A percentile compares a stretch with the other conserved stretches of the same genome.
These are phyloP conservation scores for Dreissena polymorpha DNA, from an alignment of 1,140 invertebrate genomes.

Conservation along the genomic window DNA sequence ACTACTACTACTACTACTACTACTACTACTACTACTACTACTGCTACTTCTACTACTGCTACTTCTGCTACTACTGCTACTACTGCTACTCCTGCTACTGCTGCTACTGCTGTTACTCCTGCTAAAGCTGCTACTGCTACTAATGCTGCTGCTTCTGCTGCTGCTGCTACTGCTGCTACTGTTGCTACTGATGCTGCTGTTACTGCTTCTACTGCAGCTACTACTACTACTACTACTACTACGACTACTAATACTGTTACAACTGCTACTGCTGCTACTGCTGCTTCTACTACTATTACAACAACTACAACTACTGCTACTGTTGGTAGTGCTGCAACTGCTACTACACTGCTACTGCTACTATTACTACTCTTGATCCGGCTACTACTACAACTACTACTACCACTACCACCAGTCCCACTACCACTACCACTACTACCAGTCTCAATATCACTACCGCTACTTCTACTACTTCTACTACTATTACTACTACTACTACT, in stretches of 20 bases:
- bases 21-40: not conserved
- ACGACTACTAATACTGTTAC: conserved; percentile 37
- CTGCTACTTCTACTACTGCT: conserved; percentile 15
- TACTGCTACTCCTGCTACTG: conserved; percentile 30
- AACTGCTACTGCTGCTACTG: conserved; percentile 21
- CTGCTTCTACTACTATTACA: conserved; percentile 24
- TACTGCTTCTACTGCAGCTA: conserved; percentile 16
- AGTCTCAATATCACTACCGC: conserved; percentile 54
- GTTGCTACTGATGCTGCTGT: conserved; percentile 21
- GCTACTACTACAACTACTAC: conserved; percentile 35
- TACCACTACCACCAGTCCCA: conserved; percentile 48
- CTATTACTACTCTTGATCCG: conserved; percentile 25
- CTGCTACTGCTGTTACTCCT: conserved; percentile 19
- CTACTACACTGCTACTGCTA: conserved; percentile 35
- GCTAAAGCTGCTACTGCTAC: conserved; percentile 11
- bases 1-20: conserved; percentile 7
- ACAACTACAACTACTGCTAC: conserved; percentile 25
- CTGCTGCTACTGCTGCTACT: conserved; percentile 39
- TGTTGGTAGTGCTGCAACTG: conserved; percentile 24
- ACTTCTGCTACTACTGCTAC: conserved; percentile 10
- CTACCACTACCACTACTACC: conserved; percentile 50
- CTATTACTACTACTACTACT: conserved; percentile 53
- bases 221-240: conserved; percentile 36
- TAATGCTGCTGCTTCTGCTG: conserved; percentile 42
- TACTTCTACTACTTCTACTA: conserved; percentile 52